Evolutionary conservation across 2,113 vertebrate species (phyloP), one percentile per base, ranked within the genome.

Genomic region (Pterocles burchelli): DNA sequence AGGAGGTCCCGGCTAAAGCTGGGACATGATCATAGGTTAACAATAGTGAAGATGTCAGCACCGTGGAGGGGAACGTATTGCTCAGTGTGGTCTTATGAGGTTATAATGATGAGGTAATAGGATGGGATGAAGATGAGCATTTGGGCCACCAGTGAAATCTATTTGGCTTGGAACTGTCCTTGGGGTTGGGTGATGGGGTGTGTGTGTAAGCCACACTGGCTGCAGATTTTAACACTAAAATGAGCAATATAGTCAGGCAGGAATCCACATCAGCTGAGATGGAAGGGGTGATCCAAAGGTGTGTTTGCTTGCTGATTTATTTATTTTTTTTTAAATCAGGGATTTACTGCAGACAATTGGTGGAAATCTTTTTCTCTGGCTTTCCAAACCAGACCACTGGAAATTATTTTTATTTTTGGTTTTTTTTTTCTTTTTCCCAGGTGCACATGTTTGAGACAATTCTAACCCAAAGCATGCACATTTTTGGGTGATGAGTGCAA

Each of bases 391-490:
- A 45, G 43, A 6, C 51, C 29, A 19, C 31, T 36, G 34, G 7
- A 6, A 57, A 57, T 48, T 61, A 10, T n/a, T 24, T 12, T 5
- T 9, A 7, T 13, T 68, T 67, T 67, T 49, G 1, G 3, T 3
- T 19, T 45, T 57, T 34, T 14, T 9, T 26, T 8, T 15, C 25
- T 4, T 26, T 43, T 52, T 87, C 15, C 70, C 59, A 36, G 49
- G n/a, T 43, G 36, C 21, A 58, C 74, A 61, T 25, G 3, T 36
- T 41, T 8, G 70, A 58, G 48, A 19, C 18, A 16, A 28, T 46
- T 49, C 6, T 6, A 25, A 54, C 2, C 13, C 0, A 17, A 67
- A 75, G 5, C 15, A 51, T 10, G 17, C 51, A 6, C 7, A 1
- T 6, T n/a, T 90, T 58, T 31, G 28, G 48, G 52, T 48, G 46